Percentiles rank a stretch among this genome's conserved stretches.
Evolutionary conservation across 2,888 invertebrate species (phyloP).

Genomic region (Maniola hyperantus): DNA sequence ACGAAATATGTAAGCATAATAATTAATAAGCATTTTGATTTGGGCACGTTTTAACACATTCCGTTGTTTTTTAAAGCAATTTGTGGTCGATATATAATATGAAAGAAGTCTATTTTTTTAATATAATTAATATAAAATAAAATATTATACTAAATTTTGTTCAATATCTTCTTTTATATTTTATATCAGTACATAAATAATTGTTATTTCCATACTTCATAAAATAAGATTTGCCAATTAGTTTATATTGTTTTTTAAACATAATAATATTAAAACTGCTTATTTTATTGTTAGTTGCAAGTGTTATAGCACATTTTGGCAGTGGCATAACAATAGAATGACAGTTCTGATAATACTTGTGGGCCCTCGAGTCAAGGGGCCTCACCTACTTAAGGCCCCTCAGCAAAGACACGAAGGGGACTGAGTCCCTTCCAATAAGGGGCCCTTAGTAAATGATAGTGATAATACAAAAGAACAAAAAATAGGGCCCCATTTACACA

Average conservation of each 20-base stretch:
- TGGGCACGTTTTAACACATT: conserved; percentile 28
- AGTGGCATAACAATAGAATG: neutral
- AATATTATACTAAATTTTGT: neutral
- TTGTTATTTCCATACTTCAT: conserved; percentile 6
- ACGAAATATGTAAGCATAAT: conserved; percentile 30
- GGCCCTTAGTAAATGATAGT: neutral
- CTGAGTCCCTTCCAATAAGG: neutral
- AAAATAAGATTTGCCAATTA: conserved; percentile 23
- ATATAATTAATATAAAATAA: neutral
- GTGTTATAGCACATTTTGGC: conserved; percentile 34
- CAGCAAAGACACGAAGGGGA: neutral
- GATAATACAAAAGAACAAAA: neutral
- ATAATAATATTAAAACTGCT: conserved; percentile 15
- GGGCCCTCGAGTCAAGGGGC: neutral
- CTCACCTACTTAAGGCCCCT: neutral
- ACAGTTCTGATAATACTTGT: neutral
- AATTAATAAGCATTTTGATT: conserved; percentile 31
- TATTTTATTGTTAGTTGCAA: conserved; percentile 36
- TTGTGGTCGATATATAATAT: conserved; percentile 10
- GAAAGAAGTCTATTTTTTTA: neutral
- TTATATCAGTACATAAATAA: neutral
- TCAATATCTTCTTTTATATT: conserved; percentile 1
- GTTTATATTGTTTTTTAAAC: conserved; percentile 23
- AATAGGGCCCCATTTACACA: neutral
- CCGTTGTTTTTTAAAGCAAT: conserved; percentile 22